A percentile compares a stretch with the other conserved stretches of the same genome.
Evolutionary conservation across 2,113 vertebrate species (phyloP).

Genomic region (Vulpes lagopus): DNA sequence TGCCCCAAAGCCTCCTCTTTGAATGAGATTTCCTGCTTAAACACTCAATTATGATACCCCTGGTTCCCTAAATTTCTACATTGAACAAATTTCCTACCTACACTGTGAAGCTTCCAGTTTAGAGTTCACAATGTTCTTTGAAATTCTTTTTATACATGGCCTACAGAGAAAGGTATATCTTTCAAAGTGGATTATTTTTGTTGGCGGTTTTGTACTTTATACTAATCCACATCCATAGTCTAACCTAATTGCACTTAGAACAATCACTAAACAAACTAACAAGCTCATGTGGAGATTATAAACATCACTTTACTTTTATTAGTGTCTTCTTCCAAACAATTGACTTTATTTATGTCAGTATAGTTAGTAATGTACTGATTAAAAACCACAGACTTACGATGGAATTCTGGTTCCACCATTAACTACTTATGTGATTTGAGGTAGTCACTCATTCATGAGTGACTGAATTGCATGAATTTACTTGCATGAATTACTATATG

Average conservation of each 20-base stretch:
- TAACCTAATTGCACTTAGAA: background rate
- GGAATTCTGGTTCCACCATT: background rate
- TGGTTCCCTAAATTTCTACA: background rate
- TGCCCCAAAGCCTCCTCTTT: background rate
- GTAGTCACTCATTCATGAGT: background rate
- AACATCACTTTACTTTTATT: background rate
- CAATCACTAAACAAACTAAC: background rate
- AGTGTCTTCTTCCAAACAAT: background rate
- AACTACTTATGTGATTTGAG: background rate
- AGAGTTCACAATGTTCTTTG: background rate
- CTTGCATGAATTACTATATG: background rate
- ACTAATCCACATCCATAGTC: background rate
- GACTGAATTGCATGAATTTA: background rate
- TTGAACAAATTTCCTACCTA: slow-evolving; percentile 9
- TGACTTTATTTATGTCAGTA: background rate
- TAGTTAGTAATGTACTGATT: background rate
- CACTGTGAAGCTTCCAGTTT: background rate
- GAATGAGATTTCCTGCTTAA: background rate
- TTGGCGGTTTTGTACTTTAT: background rate
- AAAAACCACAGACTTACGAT: background rate
- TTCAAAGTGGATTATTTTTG: background rate
- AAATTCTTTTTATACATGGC: background rate
- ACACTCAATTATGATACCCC: background rate
- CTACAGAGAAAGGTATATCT: background rate
- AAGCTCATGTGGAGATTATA: background rate